A percentile compares a stretch with the other conserved stretches of the same genome.
phyloP scores from a whole-genome alignment of 92 coral and sea anemone genomes.

The Siderastrea radians region DNA sequence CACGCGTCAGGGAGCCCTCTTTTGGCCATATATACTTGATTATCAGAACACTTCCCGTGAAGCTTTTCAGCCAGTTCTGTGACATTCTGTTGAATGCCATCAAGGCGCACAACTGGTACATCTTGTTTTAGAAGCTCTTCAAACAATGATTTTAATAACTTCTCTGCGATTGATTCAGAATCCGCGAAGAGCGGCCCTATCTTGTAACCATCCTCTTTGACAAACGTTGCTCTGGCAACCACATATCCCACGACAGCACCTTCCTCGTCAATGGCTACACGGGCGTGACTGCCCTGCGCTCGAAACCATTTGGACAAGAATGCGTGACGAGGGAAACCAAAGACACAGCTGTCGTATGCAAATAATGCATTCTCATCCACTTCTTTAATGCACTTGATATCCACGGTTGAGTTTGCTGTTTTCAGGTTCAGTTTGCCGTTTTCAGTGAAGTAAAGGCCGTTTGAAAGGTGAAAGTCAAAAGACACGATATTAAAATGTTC shows the following conservation, averaged over 20 bases:
- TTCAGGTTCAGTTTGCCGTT: not conserved
- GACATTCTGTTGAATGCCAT: slow-evolving; percentile 6
- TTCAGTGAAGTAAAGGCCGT: slow-evolving; percentile 8
- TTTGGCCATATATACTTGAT: slow-evolving; percentile 11
- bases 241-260: slow-evolving; percentile 46
- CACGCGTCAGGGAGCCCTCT: slow-evolving; percentile 27
- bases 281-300: slow-evolving; percentile 40
- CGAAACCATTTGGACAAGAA: slow-evolving; percentile 51
- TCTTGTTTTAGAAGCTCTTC: slow-evolving; percentile 33
- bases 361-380: slow-evolving; percentile 30
- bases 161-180: slow-evolving; percentile 53
- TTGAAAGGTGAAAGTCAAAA: slow-evolving; percentile 25
- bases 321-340: slow-evolving; percentile 54
- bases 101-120: slow-evolving; percentile 7
- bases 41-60: not conserved
- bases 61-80: slow-evolving; percentile 21
- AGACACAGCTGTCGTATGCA: slow-evolving; percentile 48
- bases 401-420: not conserved
- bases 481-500: slow-evolving; percentile 2
- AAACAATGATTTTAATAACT: slow-evolving; percentile 48
- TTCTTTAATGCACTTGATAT: slow-evolving; percentile 23
- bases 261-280: slow-evolving; percentile 46
- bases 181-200: slow-evolving; percentile 60
- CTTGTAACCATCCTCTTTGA: slow-evolving; percentile 46
- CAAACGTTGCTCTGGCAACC: slow-evolving; percentile 31